Conservation (phyloP, 2,113 vertebrate genomes). For the Pseudorasbora parva region DNA sequence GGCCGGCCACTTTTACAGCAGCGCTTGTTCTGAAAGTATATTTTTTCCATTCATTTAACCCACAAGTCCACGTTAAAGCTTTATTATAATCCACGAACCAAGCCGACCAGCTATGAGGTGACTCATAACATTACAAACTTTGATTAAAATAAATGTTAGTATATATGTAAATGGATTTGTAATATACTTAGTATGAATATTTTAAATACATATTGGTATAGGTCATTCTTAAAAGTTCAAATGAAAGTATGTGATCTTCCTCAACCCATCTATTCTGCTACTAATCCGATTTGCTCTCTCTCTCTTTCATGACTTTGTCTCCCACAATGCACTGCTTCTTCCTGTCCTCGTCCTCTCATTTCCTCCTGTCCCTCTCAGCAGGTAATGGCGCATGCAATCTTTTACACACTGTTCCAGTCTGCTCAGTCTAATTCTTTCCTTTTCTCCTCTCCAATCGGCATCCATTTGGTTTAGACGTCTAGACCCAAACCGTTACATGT, state of each 20-base stretch:
- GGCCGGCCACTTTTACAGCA: neutral
- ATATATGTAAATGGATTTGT: no score
- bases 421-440: neutral
- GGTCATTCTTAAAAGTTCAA: neutral
- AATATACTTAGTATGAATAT: no score
- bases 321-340: conserved; percentile 10
- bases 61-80: neutral
- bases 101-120: neutral
- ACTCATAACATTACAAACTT: neutral
- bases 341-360: conserved; percentile 14
- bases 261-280: neutral
- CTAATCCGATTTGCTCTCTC: neutral
- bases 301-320: neutral
- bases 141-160: neutral
- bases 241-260: neutral
- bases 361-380: conserved; percentile 14
- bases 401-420: neutral
- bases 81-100: neutral
- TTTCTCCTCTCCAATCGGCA: neutral
- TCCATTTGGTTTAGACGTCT: conserved; percentile 21
- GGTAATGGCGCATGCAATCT: neutral
- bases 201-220: no score
- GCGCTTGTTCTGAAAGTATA: neutral
- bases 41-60: neutral
- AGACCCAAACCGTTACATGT: conserved; percentile 7